Conservation (phyloP, 2,888 invertebrate genomes). For the Lepidocyrtoides sp. region DNA sequence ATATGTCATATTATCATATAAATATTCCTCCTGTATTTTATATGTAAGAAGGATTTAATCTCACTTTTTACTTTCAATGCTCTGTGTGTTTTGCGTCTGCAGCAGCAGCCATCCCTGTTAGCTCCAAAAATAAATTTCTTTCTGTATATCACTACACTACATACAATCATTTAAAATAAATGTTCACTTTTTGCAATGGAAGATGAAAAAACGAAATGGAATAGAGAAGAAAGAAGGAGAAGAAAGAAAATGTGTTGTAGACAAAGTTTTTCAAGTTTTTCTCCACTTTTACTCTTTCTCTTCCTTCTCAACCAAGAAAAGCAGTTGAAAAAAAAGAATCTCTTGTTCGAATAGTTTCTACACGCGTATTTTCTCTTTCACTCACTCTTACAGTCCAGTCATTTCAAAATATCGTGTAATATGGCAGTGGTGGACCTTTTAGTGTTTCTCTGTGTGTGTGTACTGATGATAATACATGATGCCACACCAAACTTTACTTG, state of each 20-base stretch:
- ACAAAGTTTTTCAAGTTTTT: constrained; percentile 73
- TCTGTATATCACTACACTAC: not conserved
- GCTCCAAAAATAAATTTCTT: constrained; percentile 4
- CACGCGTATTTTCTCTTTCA: constrained; percentile 49
- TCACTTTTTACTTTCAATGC: constrained; percentile 63
- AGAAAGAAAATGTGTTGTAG: constrained; percentile 19
- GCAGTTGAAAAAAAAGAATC: constrained; percentile 60
- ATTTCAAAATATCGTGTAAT: constrained; percentile 52
- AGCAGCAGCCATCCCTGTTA: constrained; percentile 4
- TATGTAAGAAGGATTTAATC: constrained; percentile 60
- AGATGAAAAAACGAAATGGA: constrained; percentile 61
- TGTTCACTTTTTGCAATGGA: constrained; percentile 53
- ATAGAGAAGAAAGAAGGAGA: constrained; percentile 30
- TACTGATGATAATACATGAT: not conserved
- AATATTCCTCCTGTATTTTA: constrained; percentile 4
- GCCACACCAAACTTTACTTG: constrained; percentile 12
- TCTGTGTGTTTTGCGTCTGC: not conserved
- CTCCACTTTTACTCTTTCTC: constrained; percentile 37
- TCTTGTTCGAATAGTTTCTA: constrained; percentile 57
- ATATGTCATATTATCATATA: constrained; percentile 32
- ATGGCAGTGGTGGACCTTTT: constrained; percentile 34
- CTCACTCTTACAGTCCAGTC: constrained; percentile 11
- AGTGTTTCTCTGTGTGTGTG: not conserved
- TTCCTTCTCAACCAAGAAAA: constrained; percentile 22
- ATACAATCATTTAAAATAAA: constrained; percentile 56